Evolutionary conservation across 1,140 invertebrate species (phyloP), one percentile per base, ranked within the genome.

Genomic region (Drosophila micromelanica): DNA sequence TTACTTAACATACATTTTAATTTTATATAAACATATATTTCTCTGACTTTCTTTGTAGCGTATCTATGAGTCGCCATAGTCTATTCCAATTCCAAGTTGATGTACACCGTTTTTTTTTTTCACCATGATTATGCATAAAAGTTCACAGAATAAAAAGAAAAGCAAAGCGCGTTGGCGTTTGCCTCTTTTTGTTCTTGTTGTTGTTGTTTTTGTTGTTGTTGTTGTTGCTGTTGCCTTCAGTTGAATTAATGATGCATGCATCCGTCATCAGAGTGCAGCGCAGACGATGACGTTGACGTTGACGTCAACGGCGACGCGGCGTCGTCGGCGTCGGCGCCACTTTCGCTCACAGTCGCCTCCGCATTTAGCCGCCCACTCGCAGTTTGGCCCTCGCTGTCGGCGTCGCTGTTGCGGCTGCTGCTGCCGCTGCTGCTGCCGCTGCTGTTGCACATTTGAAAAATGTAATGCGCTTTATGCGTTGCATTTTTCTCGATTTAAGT

Each of bases 241-340:
- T 77, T 89, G 85, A 84, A 89, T 89, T 89, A 89, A 89, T 89
- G 84, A 89, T 90, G 85, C 84, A 84, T 84, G 80, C 84, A 89
- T 89, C 84, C 84, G 84, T 89, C 84, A 89, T 87, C 84, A 68
- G 71, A 78, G 54, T 87, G 74, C 81, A 73, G 70, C 59, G 43
- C 57, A 59, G 72, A 42, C 79, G 56, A 17, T 43, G 64, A 55
- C 56, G 60, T 49, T 27, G 61, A 76, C 69, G 70, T 43, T 30
- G 55, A 54, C 27, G 20, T 12, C 12, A 48, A 52, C 40, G 51
- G 9, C 59, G 49, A 42, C 55, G 40, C 12, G 54, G 48, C 40
- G 51, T 9, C 59, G 49, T 37, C 55, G 40, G 11, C 59, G 56
- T 32, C 73, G 69, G 61, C 76, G 73, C 73, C 76, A 85, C 80